Conservation (phyloP, 2,888 invertebrate genomes). For the Sminthurides aquaticus region DNA sequence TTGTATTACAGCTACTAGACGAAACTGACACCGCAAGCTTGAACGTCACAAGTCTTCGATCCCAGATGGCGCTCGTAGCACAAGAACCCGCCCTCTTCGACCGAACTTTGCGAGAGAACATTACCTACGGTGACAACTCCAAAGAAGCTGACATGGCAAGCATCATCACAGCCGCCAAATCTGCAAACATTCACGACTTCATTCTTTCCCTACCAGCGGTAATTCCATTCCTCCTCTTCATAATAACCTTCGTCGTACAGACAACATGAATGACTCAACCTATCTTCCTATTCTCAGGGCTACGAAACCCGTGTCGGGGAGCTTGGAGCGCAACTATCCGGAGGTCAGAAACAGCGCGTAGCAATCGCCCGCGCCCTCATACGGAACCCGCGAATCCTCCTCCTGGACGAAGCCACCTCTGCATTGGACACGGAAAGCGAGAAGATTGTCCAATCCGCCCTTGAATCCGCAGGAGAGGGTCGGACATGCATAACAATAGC, state of each 20-base stretch:
- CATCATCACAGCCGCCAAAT: constrained; percentile 29
- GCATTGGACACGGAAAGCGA: constrained; percentile 47
- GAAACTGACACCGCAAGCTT: constrained; percentile 18
- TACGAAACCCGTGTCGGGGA: constrained; percentile 11
- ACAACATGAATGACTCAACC: no score
- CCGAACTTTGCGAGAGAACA: constrained; percentile 33
- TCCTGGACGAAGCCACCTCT: constrained; percentile 54
- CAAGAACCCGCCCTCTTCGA: constrained; percentile 28
- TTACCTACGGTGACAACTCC: constrained; percentile 28
- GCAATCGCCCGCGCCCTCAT: no score
- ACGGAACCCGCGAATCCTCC: constrained; percentile 5
- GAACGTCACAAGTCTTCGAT: constrained; percentile 13
- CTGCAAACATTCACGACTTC: constrained; percentile 45
- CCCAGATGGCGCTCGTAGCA: constrained; percentile 21
- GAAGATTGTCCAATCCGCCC: constrained; percentile 76
- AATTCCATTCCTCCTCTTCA: constrained; percentile 22
- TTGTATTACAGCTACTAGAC: constrained; percentile 25
- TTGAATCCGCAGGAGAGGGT: constrained; percentile 71
- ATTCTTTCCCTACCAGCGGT: constrained; percentile 50
- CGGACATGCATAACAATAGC: constrained; percentile 82
- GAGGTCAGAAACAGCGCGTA: no score
- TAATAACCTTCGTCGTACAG: no score
- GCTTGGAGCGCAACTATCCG: constrained; percentile 4
- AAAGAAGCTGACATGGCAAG: constrained; percentile 20
- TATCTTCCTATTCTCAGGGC: constrained; percentile 7